Conservation (phyloP, 2,797 vertebrate genomes). For the Protonibea diacanthus region DNA sequence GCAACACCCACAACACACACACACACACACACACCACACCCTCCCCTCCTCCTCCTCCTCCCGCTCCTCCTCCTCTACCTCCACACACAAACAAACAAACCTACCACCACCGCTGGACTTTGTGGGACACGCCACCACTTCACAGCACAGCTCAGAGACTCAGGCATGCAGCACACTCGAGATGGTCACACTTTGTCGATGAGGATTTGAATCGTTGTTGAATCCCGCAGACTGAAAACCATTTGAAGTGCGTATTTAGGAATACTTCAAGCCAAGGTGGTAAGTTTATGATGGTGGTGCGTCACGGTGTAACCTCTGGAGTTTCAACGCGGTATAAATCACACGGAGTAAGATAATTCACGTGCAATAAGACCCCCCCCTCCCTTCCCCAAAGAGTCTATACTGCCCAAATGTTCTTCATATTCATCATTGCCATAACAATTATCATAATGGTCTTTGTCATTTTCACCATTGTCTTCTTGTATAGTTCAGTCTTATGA, state of each 20-base stretch:
- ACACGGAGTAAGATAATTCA: conserved; percentile 99
- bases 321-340: conserved; percentile 90
- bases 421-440: conserved; percentile 82
- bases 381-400: conserved; percentile 72
- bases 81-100: conserved; percentile 81
- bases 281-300: conserved; percentile 63
- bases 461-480: conserved; percentile 70
- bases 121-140: conserved; percentile 72
- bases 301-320: conserved; percentile 69
- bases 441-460: conserved; percentile 74
- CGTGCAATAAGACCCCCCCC: conserved; percentile 94
- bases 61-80: conserved; percentile 64
- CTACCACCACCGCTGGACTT: conserved; percentile 74
- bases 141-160: conserved; percentile 77
- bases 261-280: conserved; percentile 76
- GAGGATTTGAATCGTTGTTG: conserved; percentile 54
- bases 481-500: conserved; percentile 78
- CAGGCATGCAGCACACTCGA: conserved; percentile 88
- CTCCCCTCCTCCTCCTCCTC: conserved; percentile 24
- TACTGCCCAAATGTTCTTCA: conserved; percentile 79
- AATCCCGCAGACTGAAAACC: conserved; percentile 67
- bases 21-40: conserved; percentile 43
- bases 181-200: conserved; percentile 72
- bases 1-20: conserved; percentile 78
- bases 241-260: conserved; percentile 74